Conservation (phyloP, 92 coral and sea anemone genomes). For the Palythoa heliodiscus region DNA sequence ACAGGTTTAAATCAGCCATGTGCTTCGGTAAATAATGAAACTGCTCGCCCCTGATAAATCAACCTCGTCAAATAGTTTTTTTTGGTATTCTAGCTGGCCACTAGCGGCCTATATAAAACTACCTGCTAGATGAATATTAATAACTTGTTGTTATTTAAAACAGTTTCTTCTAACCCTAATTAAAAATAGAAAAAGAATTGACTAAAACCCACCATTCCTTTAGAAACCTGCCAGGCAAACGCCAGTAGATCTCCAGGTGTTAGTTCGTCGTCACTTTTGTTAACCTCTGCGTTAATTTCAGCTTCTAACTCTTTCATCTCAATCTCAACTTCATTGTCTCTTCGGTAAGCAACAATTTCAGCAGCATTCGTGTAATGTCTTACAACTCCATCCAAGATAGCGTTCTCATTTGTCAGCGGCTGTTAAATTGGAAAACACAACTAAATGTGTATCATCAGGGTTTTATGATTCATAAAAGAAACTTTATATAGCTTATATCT, state of each 20-base stretch:
- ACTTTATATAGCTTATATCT: no score
- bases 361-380: slow-evolving; percentile 23
- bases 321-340: slow-evolving; percentile 7
- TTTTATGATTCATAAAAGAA: background rate
- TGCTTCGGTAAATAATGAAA: no score
- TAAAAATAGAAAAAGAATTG: background rate
- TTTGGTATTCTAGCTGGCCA: no score
- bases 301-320: background rate
- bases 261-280: slow-evolving; percentile 19
- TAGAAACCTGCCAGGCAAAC: slow-evolving; percentile 85
- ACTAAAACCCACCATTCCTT: slow-evolving; percentile 74
- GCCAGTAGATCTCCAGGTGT: slow-evolving; percentile 85
- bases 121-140: background rate
- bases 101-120: no score
- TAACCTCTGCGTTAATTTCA: slow-evolving; percentile 12
- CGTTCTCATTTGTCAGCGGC: slow-evolving; percentile 1
- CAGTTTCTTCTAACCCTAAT: background rate
- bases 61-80: no score
- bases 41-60: no score
- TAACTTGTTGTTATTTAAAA: background rate
- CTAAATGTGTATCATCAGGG: background rate
- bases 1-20: no score
- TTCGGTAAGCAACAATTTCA: slow-evolving; percentile 13
- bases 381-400: background rate
- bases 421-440: background rate